These are phyloP conservation scores for Parazoanthus swiftii DNA, from an alignment of 92 coral and sea anemone genomes.

Conservation along the genomic window DNA sequence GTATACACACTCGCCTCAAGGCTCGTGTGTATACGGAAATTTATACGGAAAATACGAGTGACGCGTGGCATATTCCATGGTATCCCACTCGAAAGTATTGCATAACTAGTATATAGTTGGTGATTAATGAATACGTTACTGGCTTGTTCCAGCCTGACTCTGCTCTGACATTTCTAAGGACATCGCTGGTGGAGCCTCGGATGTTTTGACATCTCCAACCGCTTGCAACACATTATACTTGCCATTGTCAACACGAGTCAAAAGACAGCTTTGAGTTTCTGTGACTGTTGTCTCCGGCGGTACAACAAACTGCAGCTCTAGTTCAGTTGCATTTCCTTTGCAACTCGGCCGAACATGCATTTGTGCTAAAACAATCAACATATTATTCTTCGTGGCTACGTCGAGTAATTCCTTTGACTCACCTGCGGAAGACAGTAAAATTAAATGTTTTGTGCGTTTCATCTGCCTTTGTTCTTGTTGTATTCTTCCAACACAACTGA, in stretches of 20 bases:
- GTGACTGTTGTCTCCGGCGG: neutral
- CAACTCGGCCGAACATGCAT: neutral
- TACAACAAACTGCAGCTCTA: conserved; percentile 6
- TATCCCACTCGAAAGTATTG: no score
- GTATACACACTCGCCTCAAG: no score
- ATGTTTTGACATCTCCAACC: neutral
- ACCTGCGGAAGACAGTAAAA: no score
- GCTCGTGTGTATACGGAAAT: no score
- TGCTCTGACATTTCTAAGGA: neutral
- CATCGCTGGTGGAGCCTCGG: neutral
- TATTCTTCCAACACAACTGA: neutral
- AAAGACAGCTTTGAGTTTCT: neutral
- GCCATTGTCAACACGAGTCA: neutral
- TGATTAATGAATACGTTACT: neutral
- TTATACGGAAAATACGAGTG: no score
- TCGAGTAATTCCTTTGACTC: neutral
- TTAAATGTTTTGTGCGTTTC: neutral
- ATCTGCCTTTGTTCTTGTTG: neutral
- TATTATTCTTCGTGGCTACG: neutral
- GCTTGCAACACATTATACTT: neutral
- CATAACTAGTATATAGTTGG: neutral
- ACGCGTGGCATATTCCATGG: no score
- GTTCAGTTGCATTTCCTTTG: neutral
- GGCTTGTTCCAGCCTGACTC: neutral
- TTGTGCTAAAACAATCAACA: neutral